Evolutionary conservation across 1,140 invertebrate species (phyloP).

Genomic region (Gonioctena quinquepunctata): DNA sequence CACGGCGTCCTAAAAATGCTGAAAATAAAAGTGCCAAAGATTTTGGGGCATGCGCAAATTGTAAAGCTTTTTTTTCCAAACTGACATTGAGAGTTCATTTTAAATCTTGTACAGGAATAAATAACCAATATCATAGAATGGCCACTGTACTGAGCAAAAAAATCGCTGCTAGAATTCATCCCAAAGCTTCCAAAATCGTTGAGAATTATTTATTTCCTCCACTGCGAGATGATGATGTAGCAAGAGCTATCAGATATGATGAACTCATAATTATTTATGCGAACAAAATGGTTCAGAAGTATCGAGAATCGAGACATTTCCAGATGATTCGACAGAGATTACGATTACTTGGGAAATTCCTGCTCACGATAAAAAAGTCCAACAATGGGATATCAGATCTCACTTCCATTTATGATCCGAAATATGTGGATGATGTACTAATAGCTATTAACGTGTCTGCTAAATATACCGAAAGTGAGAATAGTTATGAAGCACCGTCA

Average conservation of each 20-base stretch:
- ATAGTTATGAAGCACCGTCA: not conserved
- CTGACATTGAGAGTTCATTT: constrained; percentile 1
- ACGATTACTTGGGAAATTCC: constrained; percentile 4
- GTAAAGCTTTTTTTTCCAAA: constrained; percentile 14
- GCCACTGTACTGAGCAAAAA: not conserved
- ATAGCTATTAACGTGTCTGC: not conserved
- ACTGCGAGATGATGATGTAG: not conserved
- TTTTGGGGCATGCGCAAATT: constrained; percentile 7
- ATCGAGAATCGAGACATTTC: constrained; percentile 1
- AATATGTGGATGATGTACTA: not conserved
- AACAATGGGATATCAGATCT: constrained; percentile 12
- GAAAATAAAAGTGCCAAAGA: not conserved
- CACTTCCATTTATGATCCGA: constrained; percentile 15
- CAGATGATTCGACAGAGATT: constrained; percentile 15
- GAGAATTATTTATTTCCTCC: not conserved
- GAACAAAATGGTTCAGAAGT: constrained; percentile 17
- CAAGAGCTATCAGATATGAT: not conserved
- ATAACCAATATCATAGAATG: not conserved
- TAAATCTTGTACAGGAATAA: not conserved
- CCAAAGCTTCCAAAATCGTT: not conserved
- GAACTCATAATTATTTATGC: constrained; percentile 1
- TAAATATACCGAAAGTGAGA: not conserved
- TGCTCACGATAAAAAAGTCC: not conserved
- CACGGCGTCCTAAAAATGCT: not conserved
- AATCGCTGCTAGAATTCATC: not conserved